These are phyloP conservation scores for Malachius bipustulatus DNA, from an alignment of 2,888 invertebrate genomes.

Conservation along the genomic window DNA sequence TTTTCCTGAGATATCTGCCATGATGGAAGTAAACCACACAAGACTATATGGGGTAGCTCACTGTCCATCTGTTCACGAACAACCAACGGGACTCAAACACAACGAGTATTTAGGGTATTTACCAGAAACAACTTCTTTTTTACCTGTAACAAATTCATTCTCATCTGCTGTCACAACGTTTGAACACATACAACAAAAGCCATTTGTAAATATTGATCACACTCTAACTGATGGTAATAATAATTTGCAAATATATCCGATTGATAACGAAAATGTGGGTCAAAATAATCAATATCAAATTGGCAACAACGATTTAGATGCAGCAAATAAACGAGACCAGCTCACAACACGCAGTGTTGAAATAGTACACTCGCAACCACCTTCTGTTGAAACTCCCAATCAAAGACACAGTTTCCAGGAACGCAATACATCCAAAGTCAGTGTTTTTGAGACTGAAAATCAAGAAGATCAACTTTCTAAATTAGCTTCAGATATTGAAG, in stretches of 20 bases:
- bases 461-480: conserved; percentile 25
- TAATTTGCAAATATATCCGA: background rate
- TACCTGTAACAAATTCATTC: too few species aligned
- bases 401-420: too few species aligned
- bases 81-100: conserved; percentile 32
- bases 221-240: background rate
- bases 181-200: too few species aligned
- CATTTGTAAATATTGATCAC: too few species aligned
- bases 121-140: conserved; percentile 21
- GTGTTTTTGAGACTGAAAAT: too few species aligned
- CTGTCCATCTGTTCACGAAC: conserved; percentile 33
- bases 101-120: conserved; percentile 32
- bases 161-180: too few species aligned
- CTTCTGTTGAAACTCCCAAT: too few species aligned
- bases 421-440: too few species aligned
- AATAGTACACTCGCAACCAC: too few species aligned
- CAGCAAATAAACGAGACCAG: background rate
- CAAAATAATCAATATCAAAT: conserved; percentile 4
- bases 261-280: background rate
- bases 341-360: too few species aligned
- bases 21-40: conserved; percentile 60
- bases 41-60: conserved; percentile 56
- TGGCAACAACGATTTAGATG: background rate
- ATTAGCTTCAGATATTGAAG: conserved; percentile 32
- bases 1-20: conserved; percentile 55